These are phyloP conservation scores for Pseudococcus viburni DNA, from an alignment of 2,888 invertebrate genomes.

Conservation along the genomic window DNA sequence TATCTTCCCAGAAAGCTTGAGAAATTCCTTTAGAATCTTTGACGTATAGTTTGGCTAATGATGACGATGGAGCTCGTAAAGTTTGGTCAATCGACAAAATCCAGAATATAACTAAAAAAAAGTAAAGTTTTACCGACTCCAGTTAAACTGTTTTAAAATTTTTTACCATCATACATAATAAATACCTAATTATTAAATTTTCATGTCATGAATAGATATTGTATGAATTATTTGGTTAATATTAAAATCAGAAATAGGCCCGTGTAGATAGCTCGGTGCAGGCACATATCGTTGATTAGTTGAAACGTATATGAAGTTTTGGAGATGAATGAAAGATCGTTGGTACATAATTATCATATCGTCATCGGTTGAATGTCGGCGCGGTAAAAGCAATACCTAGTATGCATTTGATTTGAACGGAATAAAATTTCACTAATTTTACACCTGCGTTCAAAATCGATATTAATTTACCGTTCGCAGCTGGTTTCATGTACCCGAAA, in stretches of 20 bases:
- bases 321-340: background rate
- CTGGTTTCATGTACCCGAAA: background rate
- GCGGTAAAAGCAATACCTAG: background rate
- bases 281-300: background rate
- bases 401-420: background rate
- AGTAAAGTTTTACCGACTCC: no score
- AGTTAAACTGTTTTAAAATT: background rate
- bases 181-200: no score
- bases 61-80: slow-evolving; percentile 75
- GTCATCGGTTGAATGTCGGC: background rate
- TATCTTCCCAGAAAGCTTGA: slow-evolving; percentile 79
- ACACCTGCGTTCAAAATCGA: slow-evolving; percentile 31
- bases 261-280: no score
- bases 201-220: no score
- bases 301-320: background rate
- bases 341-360: background rate
- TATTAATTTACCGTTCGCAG: slow-evolving; percentile 43
- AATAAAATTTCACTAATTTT: slow-evolving; percentile 9
- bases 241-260: no score
- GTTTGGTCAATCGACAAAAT: slow-evolving; percentile 78
- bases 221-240: no score
- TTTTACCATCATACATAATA: no score
- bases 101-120: slow-evolving; percentile 78
- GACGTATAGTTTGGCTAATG: slow-evolving; percentile 76
- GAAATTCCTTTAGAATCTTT: slow-evolving; percentile 78